phyloP scores from a whole-genome alignment of 2,797 vertebrate genomes.

The Ctenopoma multispine region DNA sequence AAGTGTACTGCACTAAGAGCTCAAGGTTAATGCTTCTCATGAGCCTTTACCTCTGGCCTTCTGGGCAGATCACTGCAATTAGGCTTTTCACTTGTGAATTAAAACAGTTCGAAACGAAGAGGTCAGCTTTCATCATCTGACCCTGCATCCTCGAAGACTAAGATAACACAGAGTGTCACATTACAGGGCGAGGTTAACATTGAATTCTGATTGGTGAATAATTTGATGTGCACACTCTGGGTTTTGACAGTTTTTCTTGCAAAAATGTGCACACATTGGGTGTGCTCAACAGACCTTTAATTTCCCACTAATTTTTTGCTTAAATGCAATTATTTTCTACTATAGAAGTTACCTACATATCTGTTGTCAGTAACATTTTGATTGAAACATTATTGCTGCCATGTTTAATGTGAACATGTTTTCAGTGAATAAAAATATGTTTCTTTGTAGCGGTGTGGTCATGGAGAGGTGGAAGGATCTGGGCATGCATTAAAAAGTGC shows the following conservation, averaged over 20 bases:
- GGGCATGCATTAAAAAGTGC: not conserved
- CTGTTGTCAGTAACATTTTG: not conserved
- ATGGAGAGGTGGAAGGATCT: not conserved
- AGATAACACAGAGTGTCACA: conserved; percentile 55
- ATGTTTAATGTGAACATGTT: not conserved
- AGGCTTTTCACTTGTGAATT: conserved; percentile 74
- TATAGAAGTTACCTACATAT: not conserved
- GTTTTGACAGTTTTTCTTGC: conserved; percentile 47
- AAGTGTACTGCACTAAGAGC: conserved; percentile 49
- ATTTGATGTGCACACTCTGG: conserved; percentile 45
- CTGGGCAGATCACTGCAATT: conserved; percentile 70
- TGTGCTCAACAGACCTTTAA: not conserved
- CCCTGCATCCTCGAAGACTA: conserved; percentile 52
- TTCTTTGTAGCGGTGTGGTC: not conserved
- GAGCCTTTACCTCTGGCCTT: conserved; percentile 71
- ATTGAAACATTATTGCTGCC: not conserved
- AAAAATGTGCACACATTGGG: conserved; percentile 29
- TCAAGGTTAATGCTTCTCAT: conserved; percentile 75
- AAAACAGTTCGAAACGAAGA: conserved; percentile 67
- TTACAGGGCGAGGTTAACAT: conserved; percentile 35
- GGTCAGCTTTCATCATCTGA: conserved; percentile 73
- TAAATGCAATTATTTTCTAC: not conserved
- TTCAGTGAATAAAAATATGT: not conserved
- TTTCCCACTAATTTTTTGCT: conserved; percentile 21
- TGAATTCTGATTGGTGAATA: conserved; percentile 47